Base-by-base conservation (phyloP, 2,888 invertebrate genomes). In the Polylopha cassiicola region DNA sequence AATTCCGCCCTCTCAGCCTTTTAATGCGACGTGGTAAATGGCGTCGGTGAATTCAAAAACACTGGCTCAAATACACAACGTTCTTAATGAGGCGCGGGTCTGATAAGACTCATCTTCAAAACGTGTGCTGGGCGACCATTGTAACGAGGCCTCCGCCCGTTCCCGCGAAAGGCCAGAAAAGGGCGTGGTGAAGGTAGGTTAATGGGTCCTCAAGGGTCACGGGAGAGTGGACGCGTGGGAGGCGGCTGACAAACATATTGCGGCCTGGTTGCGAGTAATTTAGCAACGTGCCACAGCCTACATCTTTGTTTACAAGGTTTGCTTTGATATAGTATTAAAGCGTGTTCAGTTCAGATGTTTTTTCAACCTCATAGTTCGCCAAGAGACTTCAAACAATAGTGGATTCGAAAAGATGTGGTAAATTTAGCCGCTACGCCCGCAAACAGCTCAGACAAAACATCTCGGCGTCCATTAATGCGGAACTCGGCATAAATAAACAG, bases 221-320 rank as follows among this genome's bases (percentile, higher is more conserved):
- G 30, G 26, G 51, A 44, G 37, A 44, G 47, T 66, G 65, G 70
- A 36, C 51, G 65, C 55, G 68, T 63, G 59, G 65, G 65, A 51
- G 65, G 55, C 59, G 53, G 52, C 57, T 47, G 57, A 65, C 64
- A 56, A 58, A 62, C 64, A 65, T 24, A 43, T 64, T 66, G 66
- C 61, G 65, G 63, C 70, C 71, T 74, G 72, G 68, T 73, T 68
- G 62, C 60, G 54, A 51, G 55, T 55, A 55, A 75, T 74, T 73
- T 70, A 65, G 56, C 59, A 58, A 63, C 50, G 52, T 43, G 55
- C 51, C 66, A 64, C 67, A 65, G 64, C 57, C 60, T 54, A 58
- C 57, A 59, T 61, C 58, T 54, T 50, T 33, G 17, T 33, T 32
- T 39, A 27, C 32, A 34, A 24, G 34, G 31, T 15, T 32, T 14